phyloP scores from a whole-genome alignment of 2,888 invertebrate species.

The Blomia tropicalis region DNA sequence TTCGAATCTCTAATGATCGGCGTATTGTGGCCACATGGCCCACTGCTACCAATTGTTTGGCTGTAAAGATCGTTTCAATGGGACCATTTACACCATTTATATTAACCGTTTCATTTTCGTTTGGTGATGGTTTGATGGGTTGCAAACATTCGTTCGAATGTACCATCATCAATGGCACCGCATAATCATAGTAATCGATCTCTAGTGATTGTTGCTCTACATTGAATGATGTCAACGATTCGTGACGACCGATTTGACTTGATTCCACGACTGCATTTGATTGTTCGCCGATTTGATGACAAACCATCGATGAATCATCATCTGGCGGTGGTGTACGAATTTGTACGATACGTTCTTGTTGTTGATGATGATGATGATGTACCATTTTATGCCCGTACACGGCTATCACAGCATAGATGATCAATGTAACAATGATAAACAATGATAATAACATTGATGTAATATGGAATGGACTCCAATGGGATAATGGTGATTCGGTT shows the following conservation, averaged over 20 bases:
- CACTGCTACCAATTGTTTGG: background rate
- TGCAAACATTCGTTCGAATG: background rate
- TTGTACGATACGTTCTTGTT: background rate
- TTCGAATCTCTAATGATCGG: background rate
- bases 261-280: background rate
- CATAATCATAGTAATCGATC: conserved; percentile 24
- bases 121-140: background rate
- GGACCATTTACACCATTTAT: background rate
- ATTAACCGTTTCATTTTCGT: background rate
- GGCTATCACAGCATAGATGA: conserved; percentile 7
- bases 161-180: conserved; percentile 1
- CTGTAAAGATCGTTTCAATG: background rate
- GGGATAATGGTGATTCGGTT: background rate
- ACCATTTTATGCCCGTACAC: background rate
- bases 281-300: background rate
- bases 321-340: background rate
- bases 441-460: conserved; percentile 1
- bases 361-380: too few species aligned
- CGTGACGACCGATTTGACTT: background rate
- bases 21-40: background rate
- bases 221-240: background rate
- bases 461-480: background rate
- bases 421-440: background rate
- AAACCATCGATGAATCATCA: background rate
- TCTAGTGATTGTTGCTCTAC: conserved; percentile 22